Base-by-base conservation (phyloP, 2,888 invertebrate species). In the Apodemia zela region DNA sequence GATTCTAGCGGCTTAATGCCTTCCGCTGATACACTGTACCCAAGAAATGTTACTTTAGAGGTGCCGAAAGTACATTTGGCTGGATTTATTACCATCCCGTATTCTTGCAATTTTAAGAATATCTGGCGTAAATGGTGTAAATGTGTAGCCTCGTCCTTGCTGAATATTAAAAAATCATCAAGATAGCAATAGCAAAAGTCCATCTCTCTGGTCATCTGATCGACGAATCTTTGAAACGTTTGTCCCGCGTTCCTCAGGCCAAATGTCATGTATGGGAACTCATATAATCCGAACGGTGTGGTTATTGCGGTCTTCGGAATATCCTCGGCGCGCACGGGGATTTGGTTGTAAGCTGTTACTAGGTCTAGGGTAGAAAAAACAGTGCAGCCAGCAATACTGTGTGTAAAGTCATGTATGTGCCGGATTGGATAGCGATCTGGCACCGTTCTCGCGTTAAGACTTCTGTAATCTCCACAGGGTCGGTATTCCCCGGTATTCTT, bases 321-420 rank as follows among this genome's bases (percentile, higher is more conserved):
- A 65, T 84, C 80, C 63, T 47, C 2, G 2, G 18, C 1, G 7
- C 51, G 51, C 11, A 82, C 72, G 0, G 80, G 79, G 13, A 89
- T 81, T 58, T 85, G 81, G 35, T 81, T 71, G 65, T 76, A 88
- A 0, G 80, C 80, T 62, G 71, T 71, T 1, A 65, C 63, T 25
- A 63, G 51, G 11, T 59, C 59, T 3, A 64, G 21, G 1, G 49
- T 60, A 11, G 25, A 21, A 18, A 59, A 57, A 13, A 59, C 25
- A 18, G 47, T 60, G 25, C n/a, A 33, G 13, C 60, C 42, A 45
- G 60, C 18, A 10, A 63, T 4, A 42, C 17, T 63, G n/a, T 60
- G 57, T 1, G 29, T 35, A 15, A 63, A 60, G n/a, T 63, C 60
- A 1, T 17, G 45, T 13, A 84, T 70, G 61, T 78, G 72, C 1